phyloP scores from a whole-genome alignment of 2,888 invertebrate species.

The Dugesia japonica region DNA sequence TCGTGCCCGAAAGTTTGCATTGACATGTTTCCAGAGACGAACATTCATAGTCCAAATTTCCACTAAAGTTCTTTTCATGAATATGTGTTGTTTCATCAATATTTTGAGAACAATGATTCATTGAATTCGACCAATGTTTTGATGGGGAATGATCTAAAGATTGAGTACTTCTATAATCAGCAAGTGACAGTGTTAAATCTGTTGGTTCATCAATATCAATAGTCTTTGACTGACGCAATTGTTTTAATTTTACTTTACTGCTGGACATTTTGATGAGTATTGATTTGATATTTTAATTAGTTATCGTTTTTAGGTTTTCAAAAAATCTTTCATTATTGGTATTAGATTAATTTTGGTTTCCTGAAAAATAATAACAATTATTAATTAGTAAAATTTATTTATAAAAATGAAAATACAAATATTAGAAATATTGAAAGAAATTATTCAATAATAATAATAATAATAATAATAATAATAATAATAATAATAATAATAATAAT shows the following conservation, averaged over 20 bases:
- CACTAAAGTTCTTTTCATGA: background rate
- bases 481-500: too few species aligned
- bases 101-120: background rate
- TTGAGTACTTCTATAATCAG: background rate
- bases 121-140: background rate
- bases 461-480: too few species aligned
- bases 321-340: too few species aligned
- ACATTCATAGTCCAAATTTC: background rate
- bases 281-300: too few species aligned
- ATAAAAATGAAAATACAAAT: too few species aligned
- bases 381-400: too few species aligned
- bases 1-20: background rate
- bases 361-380: too few species aligned
- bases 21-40: background rate
- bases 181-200: background rate
- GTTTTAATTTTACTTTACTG: background rate
- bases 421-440: too few species aligned
- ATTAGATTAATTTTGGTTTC: too few species aligned
- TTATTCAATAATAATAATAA: too few species aligned
- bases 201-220: background rate
- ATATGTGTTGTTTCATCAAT: background rate
- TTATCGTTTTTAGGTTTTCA: too few species aligned
- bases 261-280: background rate
- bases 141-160: slow-evolving; percentile 20
- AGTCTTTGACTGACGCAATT: slow-evolving; percentile 7